Base-by-base conservation (phyloP, 2,113 vertebrate species). In the Nettapus auritus region DNA sequence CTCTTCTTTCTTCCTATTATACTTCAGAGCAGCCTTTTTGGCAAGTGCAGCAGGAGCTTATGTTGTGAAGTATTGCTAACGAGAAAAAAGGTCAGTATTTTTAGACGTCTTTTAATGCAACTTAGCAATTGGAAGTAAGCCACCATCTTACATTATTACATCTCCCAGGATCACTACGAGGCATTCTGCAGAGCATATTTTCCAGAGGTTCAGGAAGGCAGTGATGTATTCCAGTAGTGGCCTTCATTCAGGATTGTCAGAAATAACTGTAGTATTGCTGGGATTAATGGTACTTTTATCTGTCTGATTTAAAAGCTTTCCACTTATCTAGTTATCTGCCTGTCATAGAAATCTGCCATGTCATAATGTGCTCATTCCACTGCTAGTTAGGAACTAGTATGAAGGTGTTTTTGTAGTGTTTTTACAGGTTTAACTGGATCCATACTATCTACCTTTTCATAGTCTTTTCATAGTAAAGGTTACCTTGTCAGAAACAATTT, bases 271-370 rank as follows among this genome's bases (percentile, higher is more conserved):
- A 62, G 17, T 78, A 13, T 89, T 74, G 11, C 56, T 84, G 68
- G 44, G 42, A 67, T 91, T 84, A 84, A 84, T 78, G 55, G 31
- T 91, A 52, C 56, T 93, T 96, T 81, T 83, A 38, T 84, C 79
- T 82, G 42, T 56, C 36, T 34, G 55, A 46, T 64, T 53, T 52
- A 31, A 90, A 88, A 48, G 66, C 73, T 81, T 83, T 80, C 71
- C 38, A 21, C 40, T 96, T 66, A 33, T 5, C 60, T 70, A 15
- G 33, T 59, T 92, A 36, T 64, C 83, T 89, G 53, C 40, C 36
- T 84, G 60, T 76, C 68, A 60, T 48, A 86, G 76, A 71, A 83
- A 94, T 78, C 46, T 70, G 22, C 62, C 11, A 1, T 53, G 38
- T 60, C 14, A 5, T 75, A 15, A 84, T 71, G 69, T n/a, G 34